Evolutionary conservation across 2,888 invertebrate genomes (phyloP).

Genomic region (Megaustenia siamemsis): DNA sequence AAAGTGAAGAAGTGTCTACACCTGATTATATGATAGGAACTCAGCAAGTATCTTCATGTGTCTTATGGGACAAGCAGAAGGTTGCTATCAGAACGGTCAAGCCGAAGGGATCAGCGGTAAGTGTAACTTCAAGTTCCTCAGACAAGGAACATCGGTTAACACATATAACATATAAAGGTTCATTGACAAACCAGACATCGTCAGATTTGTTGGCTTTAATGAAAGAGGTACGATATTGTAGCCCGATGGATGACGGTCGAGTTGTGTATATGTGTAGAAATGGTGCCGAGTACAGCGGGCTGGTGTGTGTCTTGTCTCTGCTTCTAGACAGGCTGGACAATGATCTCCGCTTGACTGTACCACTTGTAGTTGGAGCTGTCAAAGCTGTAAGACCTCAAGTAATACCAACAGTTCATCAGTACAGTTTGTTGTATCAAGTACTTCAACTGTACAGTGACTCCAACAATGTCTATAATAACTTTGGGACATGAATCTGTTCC

Average conservation of each 20-base stretch:
- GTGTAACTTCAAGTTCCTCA: not conserved
- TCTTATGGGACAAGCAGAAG: not conserved
- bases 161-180: not conserved
- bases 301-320: not conserved
- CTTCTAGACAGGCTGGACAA: constrained; percentile 8
- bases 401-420: not conserved
- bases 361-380: constrained; percentile 23
- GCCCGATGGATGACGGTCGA: not conserved
- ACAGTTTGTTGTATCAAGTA: not conserved
- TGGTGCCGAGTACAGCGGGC: constrained; percentile 1
- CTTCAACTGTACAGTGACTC: not conserved
- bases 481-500: not conserved
- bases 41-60: not conserved
- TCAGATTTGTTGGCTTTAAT: not conserved
- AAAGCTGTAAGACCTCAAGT: constrained; percentile 7
- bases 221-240: not conserved
- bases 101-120: not conserved
- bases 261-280: constrained; percentile 4
- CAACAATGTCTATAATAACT: not conserved
- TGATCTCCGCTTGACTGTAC: not conserved
- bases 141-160: not conserved
- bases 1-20: not conserved
- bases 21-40: not conserved
- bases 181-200: not conserved
- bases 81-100: not conserved